These are phyloP conservation scores for Grammomys dolichurus DNA, from an alignment of 2,113 vertebrate species.

Conservation along the genomic window DNA sequence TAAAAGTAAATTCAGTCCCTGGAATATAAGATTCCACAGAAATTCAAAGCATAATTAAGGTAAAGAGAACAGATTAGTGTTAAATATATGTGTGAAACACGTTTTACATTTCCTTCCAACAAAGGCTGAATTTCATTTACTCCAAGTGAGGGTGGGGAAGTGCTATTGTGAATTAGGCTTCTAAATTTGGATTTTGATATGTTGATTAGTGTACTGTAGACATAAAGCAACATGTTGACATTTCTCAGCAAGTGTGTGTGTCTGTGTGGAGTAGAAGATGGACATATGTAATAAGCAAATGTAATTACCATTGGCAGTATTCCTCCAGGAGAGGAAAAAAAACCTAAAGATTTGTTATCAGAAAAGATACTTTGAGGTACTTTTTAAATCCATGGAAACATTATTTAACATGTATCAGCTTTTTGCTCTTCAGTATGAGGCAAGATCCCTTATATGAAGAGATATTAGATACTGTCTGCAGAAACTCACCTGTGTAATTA, in stretches of 20 bases:
- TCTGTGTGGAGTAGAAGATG: not conserved
- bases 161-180: slow-evolving; percentile 74
- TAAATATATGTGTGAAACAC: slow-evolving; percentile 83
- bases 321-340: slow-evolving; percentile 34
- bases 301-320: slow-evolving; percentile 61
- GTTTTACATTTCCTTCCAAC: slow-evolving; percentile 78
- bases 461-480: not conserved
- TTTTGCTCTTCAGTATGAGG: slow-evolving; percentile 10
- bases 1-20: slow-evolving; percentile 72
- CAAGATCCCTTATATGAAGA: not conserved
- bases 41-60: slow-evolving; percentile 80
- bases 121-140: slow-evolving; percentile 79
- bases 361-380: slow-evolving; percentile 65
- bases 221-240: slow-evolving; percentile 71
- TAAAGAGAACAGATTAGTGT: slow-evolving; percentile 82
- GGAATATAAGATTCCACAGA: slow-evolving; percentile 74
- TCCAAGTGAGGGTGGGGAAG: slow-evolving; percentile 50
- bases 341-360: slow-evolving; percentile 46
- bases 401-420: slow-evolving; percentile 47
- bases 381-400: slow-evolving; percentile 60
- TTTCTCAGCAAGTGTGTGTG: slow-evolving; percentile 62
- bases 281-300: slow-evolving; percentile 62
- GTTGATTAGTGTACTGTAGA: slow-evolving; percentile 74
- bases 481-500: not conserved
- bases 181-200: slow-evolving; percentile 77